Evolutionary conservation across 1,140 invertebrate species (phyloP), one percentile per base, ranked within the genome.

Genomic region (Procambarus clarkii): DNA sequence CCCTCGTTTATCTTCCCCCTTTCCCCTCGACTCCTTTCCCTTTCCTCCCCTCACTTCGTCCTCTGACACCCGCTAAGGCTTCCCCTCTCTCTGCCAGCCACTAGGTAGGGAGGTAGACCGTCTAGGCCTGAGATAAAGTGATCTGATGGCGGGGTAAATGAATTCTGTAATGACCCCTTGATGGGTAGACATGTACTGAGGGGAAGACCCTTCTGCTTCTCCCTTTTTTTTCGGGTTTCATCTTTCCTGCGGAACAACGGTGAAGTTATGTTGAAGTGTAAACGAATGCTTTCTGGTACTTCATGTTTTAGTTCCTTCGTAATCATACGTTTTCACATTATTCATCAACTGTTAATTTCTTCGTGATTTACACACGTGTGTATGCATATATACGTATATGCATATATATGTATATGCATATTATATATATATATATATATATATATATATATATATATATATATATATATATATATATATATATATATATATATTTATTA

Each of bases 81-180:
- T 34, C 34, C 21, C n/a, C 46, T 83, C 81, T 83, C 50, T 2
- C 24, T 54, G 60, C 85, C 9, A 5, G n/a, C 54, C n/a, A 11
- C 60, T 21, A 15, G 60, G 60, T 15, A 0, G 60, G 60, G 54
- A 13, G 60, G 60, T 64, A 21, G 60, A 34, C 69, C n/a, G n/a
- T 34, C 21, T 74, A 74, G 69, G 69, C 69, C 69, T 74, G n/a
- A 74, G 69, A 74, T 74, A 74, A 74, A 74, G 69, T 74, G 69
- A 74, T n/a, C 69, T 74, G 69, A 74, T 74, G 34, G n/a, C 5
- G 69, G 18, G 69, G n/a, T 74, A 74, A 74, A 74, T 74, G 69
- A 74, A 74, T 74, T 74, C 18, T 74, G n/a, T 74, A 74, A 74
- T 74, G 69, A n/a, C 69, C 18, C 18, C 24, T 34, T 2, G 69